phyloP scores from a whole-genome alignment of 2,888 invertebrate genomes.

The Leucania comma region DNA sequence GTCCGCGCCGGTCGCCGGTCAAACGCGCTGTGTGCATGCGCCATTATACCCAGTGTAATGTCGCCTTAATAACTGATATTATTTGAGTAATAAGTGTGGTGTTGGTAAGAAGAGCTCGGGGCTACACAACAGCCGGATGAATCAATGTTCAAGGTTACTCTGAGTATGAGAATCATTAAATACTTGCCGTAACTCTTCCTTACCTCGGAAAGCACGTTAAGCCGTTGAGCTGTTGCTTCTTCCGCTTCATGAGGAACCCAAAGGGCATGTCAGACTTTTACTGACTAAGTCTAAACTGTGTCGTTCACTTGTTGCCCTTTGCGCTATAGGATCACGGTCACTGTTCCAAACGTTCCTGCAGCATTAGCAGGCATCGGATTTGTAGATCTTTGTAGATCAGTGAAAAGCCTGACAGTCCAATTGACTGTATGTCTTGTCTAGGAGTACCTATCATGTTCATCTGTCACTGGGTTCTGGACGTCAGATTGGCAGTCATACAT shows the following conservation, averaged over 20 bases:
- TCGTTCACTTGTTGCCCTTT: no score
- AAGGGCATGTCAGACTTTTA: no score
- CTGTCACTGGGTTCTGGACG: fast-evolving
- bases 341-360: no score
- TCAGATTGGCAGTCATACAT: not conserved
- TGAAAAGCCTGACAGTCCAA: no score
- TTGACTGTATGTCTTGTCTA: not conserved
- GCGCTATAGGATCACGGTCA: no score
- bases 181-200: not conserved
- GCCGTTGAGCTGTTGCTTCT: not conserved
- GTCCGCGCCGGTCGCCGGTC: slow-evolving; percentile 75
- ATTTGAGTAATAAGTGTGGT: slow-evolving; percentile 33
- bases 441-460: not conserved
- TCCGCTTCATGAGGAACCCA: no score
- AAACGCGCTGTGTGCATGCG: slow-evolving; percentile 70
- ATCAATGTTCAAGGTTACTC: not conserved
- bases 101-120: not conserved
- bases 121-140: not conserved
- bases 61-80: slow-evolving; percentile 50
- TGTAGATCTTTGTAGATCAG: not conserved
- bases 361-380: not conserved
- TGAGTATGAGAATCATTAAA: not conserved
- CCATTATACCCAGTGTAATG: slow-evolving; percentile 57
- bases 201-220: not conserved
- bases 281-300: no score